Evolutionary conservation across 2,797 vertebrate genomes (phyloP).

Genomic region (Mycteria americana): DNA sequence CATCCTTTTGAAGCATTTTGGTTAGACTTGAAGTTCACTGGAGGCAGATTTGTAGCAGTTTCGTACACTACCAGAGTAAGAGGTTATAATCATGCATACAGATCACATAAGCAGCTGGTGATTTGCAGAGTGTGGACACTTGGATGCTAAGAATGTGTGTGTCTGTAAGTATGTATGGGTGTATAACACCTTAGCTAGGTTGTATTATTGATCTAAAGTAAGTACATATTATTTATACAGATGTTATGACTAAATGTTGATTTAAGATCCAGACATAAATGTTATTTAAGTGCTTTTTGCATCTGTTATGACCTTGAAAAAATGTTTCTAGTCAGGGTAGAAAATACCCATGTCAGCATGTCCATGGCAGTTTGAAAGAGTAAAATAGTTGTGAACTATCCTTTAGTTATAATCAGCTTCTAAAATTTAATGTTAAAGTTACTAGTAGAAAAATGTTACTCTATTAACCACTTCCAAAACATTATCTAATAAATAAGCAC

Average conservation of each 20-base stretch:
- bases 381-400: not conserved
- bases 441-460: not conserved
- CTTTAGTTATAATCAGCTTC: not conserved
- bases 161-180: not conserved
- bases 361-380: not conserved
- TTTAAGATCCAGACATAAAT: not conserved
- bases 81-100: not conserved
- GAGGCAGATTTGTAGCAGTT: not conserved
- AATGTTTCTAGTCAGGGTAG: not conserved
- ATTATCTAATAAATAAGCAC: not conserved
- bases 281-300: not conserved
- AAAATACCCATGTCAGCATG: not conserved
- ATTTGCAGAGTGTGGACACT: not conserved
- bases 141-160: not conserved
- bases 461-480: not conserved
- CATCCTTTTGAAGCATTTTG: not conserved
- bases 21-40: not conserved
- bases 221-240: not conserved
- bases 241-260: not conserved
- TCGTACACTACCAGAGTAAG: not conserved
- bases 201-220: not conserved
- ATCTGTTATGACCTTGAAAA: not conserved
- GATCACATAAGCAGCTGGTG: not conserved
- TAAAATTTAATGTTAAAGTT: not conserved
- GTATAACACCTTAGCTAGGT: not conserved